Percentiles rank a stretch among this genome's conserved stretches.
phyloP scores from a whole-genome alignment of 2,797 vertebrate genomes.

The Rhynchotus rufescens region DNA sequence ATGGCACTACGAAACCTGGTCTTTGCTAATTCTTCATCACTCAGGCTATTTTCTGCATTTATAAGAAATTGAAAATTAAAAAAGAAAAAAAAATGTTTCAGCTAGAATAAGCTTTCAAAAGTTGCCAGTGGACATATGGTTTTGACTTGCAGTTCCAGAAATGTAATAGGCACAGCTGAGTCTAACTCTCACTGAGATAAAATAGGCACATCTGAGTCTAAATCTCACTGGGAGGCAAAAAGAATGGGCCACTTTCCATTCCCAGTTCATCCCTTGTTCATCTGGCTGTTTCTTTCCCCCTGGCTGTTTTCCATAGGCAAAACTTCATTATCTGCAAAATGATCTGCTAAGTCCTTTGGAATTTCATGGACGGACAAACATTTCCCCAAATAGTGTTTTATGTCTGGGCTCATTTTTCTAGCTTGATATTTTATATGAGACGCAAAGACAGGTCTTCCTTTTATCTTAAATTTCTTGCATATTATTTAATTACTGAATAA shows the following conservation, averaged over 20 bases:
- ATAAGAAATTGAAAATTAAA: conserved; percentile 4
- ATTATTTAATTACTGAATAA: background rate
- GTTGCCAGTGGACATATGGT: background rate
- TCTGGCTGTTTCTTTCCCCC: background rate
- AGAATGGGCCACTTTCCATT: conserved; percentile 9
- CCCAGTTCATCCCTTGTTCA: background rate
- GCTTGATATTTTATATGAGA: fast-evolving
- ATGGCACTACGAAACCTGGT: background rate
- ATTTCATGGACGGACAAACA: background rate
- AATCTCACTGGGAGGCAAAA: conserved; percentile 4
- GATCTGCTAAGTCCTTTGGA: background rate
- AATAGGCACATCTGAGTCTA: background rate
- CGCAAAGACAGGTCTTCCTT: background rate
- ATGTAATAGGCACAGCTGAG: background rate
- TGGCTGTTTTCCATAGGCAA: background rate
- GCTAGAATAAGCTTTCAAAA: conserved; percentile 22
- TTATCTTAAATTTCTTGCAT: background rate
- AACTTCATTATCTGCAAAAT: background rate
- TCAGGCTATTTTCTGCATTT: background rate
- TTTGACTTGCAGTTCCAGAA: conserved; percentile 34
- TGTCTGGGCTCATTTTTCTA: background rate
- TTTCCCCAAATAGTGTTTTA: background rate
- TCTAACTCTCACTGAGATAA: background rate
- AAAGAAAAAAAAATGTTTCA: background rate
- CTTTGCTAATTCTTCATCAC: conserved; percentile 19